Evolutionary conservation across 2,113 vertebrate species (phyloP).

Genomic region (Vicugna pacos): DNA sequence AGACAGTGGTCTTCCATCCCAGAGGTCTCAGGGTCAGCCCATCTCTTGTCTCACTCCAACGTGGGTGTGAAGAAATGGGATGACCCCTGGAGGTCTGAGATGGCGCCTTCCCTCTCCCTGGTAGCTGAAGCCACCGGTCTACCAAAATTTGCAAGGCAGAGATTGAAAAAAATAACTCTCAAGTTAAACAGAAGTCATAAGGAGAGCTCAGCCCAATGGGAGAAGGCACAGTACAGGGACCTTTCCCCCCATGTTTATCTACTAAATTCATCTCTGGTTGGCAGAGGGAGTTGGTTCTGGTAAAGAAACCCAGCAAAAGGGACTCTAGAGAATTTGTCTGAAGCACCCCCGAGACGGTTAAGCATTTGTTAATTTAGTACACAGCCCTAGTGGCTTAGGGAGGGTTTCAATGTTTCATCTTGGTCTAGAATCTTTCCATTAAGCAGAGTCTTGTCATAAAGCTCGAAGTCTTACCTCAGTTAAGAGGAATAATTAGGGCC

Average conservation of each 20-base stretch:
- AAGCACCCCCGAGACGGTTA: neutral
- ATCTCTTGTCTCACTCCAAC: neutral
- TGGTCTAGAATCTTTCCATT: neutral
- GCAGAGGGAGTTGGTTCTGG: neutral
- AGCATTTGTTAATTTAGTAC: neutral
- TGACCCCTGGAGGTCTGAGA: neutral
- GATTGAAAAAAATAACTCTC: neutral
- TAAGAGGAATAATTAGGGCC: neutral
- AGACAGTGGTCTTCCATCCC: neutral
- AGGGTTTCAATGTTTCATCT: neutral
- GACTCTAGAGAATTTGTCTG: neutral
- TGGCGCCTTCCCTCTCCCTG: neutral
- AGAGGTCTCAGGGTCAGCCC: neutral
- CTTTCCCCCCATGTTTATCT: no score
- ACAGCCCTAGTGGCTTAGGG: neutral
- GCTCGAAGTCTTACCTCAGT: neutral
- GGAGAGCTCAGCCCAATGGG: neutral
- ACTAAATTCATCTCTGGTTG: neutral
- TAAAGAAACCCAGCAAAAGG: neutral
- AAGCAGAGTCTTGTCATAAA: neutral
- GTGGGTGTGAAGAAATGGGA: neutral
- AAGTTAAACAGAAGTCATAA: neutral
- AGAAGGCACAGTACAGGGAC: neutral
- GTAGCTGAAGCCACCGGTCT: neutral
- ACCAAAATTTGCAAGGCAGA: constrained; percentile 6